A percentile compares a stretch with the other conserved stretches of the same genome.
phyloP scores from a whole-genome alignment of 1,140 invertebrate genomes.

The Cepaea nemoralis region DNA sequence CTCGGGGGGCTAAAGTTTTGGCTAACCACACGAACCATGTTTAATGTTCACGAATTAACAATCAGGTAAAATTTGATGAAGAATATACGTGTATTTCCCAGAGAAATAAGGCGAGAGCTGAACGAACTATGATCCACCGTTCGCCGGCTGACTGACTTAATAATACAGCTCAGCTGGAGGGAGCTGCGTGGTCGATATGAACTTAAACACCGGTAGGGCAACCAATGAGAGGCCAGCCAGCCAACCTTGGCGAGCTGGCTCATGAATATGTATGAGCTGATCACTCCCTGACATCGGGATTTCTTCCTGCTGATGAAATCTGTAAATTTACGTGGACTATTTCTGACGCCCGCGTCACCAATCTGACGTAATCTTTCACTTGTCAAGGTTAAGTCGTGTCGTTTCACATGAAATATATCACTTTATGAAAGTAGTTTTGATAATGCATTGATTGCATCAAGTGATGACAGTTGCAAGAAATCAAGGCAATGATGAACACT shows the following conservation, averaged over 20 bases:
- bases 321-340: slow-evolving; percentile 27
- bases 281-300: slow-evolving; percentile 37
- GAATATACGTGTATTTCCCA: neutral
- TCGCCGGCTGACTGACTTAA: slow-evolving; percentile 17
- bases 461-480: too few species aligned
- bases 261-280: slow-evolving; percentile 36
- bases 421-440: too few species aligned
- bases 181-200: slow-evolving; percentile 21
- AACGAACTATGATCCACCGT: slow-evolving; percentile 2
- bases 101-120: neutral
- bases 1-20: slow-evolving; percentile 56
- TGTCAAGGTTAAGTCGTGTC: slow-evolving; percentile 21
- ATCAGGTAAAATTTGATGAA: neutral
- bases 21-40: slow-evolving; percentile 58
- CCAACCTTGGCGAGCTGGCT: slow-evolving; percentile 19
- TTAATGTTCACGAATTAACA: neutral
- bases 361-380: slow-evolving; percentile 34
- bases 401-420: too few species aligned
- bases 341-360: slow-evolving; percentile 37
- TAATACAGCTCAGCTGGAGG: slow-evolving; percentile 32
- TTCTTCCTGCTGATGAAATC: slow-evolving; percentile 42
- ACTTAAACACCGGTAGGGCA: slow-evolving; percentile 29
- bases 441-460: too few species aligned
- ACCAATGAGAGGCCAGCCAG: slow-evolving; percentile 13
- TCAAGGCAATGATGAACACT: too few species aligned